phyloP scores from a whole-genome alignment of 2,113 vertebrate genomes.

The Zosterops pallidus region DNA sequence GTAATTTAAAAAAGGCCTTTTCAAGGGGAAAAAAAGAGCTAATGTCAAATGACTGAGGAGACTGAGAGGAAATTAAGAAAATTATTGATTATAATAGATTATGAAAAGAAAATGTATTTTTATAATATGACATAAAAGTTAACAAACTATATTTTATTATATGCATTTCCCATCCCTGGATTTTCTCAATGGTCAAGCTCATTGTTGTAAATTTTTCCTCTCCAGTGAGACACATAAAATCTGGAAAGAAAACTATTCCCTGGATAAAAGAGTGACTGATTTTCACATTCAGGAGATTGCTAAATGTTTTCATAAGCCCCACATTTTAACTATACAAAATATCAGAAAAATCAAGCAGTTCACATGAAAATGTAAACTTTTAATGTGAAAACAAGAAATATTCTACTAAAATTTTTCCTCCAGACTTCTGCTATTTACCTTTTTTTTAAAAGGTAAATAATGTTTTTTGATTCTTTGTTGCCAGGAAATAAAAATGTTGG shows the following conservation, averaged over 20 bases:
- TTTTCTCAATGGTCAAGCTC: neutral
- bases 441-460: neutral
- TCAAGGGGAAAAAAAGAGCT: neutral
- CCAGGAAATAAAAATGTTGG: neutral
- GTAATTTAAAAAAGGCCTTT: neutral
- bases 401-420: neutral
- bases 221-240: neutral
- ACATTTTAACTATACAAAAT: neutral
- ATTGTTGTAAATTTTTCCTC: neutral
- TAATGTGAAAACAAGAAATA: neutral
- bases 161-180: neutral
- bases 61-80: neutral
- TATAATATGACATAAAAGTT: neutral
- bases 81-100: neutral
- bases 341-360: neutral
- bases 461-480: neutral
- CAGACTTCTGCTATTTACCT: neutral
- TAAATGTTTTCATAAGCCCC: rapidly evolving
- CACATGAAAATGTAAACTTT: neutral
- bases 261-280: neutral
- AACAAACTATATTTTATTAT: neutral
- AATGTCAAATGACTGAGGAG: neutral
- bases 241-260: neutral
- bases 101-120: neutral
- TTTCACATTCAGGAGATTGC: neutral